Percentiles rank a stretch among this genome's conserved stretches.
These are phyloP conservation scores for Empidonax alnorum DNA, from an alignment of 2,113 vertebrate genomes.

Conservation along the genomic window DNA sequence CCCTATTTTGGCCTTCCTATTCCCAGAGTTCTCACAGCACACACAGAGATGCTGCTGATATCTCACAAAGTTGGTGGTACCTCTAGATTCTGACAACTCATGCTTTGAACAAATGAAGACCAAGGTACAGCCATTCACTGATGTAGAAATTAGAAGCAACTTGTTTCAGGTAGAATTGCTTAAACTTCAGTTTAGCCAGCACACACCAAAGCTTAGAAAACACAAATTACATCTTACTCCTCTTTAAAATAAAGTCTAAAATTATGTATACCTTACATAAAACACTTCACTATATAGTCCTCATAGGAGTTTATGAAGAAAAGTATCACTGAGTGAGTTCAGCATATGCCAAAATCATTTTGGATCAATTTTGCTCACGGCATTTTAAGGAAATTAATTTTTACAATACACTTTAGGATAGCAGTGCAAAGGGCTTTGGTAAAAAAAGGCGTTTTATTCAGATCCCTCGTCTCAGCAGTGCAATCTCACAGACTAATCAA, in stretches of 20 bases:
- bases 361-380: constrained; percentile 65
- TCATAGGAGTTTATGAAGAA: constrained; percentile 14
- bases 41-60: not conserved
- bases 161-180: constrained; percentile 35
- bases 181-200: constrained; percentile 9
- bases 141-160: constrained; percentile 42
- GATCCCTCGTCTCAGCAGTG: not conserved
- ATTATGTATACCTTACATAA: constrained; percentile 55
- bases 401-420: constrained; percentile 54
- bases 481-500: constrained; percentile 56
- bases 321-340: constrained; percentile 48
- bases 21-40: not conserved
- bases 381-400: constrained; percentile 66
- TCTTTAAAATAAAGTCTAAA: constrained; percentile 44
- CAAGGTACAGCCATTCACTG: not conserved
- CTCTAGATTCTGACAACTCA: constrained; percentile 37
- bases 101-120: constrained; percentile 34
- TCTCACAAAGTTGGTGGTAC: constrained; percentile 36
- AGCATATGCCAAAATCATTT: constrained; percentile 59
- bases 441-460: constrained; percentile 50
- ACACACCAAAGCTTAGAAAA: constrained; percentile 36
- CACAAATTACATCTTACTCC: constrained; percentile 52
- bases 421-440: constrained; percentile 56
- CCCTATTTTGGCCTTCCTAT: not conserved
- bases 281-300: constrained; percentile 5